Percentiles rank a stretch among this genome's conserved stretches.
Conservation (phyloP, 2,797 vertebrate genomes). For the Argyrosomus regius region DNA sequence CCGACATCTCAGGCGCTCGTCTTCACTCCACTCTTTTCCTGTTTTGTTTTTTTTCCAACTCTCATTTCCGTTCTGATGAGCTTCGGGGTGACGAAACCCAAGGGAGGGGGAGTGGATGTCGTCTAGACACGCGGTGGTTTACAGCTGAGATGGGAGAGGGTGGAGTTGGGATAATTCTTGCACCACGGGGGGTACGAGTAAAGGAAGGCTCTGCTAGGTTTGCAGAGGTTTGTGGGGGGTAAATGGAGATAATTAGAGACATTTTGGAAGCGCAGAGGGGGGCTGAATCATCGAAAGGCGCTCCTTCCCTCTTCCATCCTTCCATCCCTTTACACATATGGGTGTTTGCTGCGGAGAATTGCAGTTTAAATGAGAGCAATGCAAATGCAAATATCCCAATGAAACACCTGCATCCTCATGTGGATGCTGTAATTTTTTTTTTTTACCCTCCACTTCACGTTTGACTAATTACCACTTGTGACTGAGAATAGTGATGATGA, state of each 20-base stretch:
- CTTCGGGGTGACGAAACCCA: conserved; percentile 44
- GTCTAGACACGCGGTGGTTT: conserved; percentile 48
- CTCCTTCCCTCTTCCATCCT: conserved; percentile 10
- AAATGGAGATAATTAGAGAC: conserved; percentile 71
- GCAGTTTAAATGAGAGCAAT: conserved; percentile 33
- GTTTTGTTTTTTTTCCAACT: conserved; percentile 25
- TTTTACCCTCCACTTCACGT: conserved; percentile 19
- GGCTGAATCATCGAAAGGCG: conserved; percentile 39
- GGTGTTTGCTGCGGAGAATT: conserved; percentile 3
- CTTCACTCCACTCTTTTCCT: conserved; percentile 45
- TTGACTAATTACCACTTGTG: conserved; percentile 59
- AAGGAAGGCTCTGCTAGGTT: conserved; percentile 31
- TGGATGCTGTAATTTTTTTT: conserved; percentile 11
- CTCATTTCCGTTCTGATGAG: conserved; percentile 67
- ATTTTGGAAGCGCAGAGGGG: conserved; percentile 48
- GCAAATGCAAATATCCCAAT: conserved; percentile 46
- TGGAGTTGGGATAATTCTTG: conserved; percentile 33
- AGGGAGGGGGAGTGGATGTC: conserved; percentile 2
- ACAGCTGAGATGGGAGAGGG: conserved; percentile 31
- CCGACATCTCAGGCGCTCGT: conserved; percentile 35
- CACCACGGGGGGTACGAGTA: conserved; percentile 14
- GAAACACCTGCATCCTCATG: conserved; percentile 67
- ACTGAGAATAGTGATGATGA: conserved; percentile 45
- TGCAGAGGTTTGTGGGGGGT: conserved; percentile 57
- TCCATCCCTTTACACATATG: conserved; percentile 10